Base-by-base conservation (phyloP, 1,140 invertebrate genomes). In the Portunus trituberculatus region DNA sequence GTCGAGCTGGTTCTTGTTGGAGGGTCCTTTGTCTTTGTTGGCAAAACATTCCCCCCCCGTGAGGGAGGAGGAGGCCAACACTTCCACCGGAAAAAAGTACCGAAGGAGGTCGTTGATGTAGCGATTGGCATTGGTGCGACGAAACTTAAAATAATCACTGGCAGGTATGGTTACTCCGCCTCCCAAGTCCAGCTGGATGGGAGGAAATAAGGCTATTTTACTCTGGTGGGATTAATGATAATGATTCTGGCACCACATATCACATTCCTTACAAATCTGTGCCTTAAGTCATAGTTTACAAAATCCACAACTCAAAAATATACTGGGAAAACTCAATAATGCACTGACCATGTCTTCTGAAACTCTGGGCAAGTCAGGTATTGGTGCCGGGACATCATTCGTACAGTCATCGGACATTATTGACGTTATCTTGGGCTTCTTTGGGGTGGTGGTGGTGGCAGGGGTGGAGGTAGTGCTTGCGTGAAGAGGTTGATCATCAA, bases 101-200 rank as follows among this genome's bases (percentile, higher is more conserved):
- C 96, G 92, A 8, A 96, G 93, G 39, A 96, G 93, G 76, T 96
- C 96, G n/a, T 96, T 96, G 93, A 96, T 95, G 83, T 96, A 96
- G 89, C 96, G 96, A 31, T 96, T 96, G 59, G 96, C 96, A 59
- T 96, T 96, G 48, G 96, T 96, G 46, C 96, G 94, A 16, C 96
- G 93, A 59, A 96, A 94, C 91, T 95, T 95, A 76, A 96, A 94
- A 92, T 96, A 96, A 67, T 96, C 96, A 76, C 92, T 94, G 7
- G 96, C 93, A 83, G 59, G 87, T 52, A 96, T 96, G 28, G 93
- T 94, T 4, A 96, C 93, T 6, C 96, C 96, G 67, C 95, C 95
- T 52, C 96, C 96, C 31, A 96, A 83, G 86, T 96, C 96, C 48
- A 96, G 86, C 96, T 96, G 95, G 12, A 87, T n/a, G 94, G 32